Evolutionary conservation across 2,888 invertebrate species (phyloP).

Genomic region (Cataglyphis altisquamis): DNA sequence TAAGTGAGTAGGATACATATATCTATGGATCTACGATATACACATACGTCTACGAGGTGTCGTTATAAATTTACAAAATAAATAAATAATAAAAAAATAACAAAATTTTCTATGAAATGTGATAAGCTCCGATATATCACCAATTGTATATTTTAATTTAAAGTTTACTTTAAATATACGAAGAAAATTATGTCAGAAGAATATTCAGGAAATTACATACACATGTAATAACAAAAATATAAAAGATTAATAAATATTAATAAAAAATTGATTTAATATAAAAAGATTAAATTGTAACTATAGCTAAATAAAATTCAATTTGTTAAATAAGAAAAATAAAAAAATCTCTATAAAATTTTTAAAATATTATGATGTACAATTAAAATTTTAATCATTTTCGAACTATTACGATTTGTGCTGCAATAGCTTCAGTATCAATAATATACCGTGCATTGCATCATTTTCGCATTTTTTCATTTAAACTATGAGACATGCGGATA

Average conservation of each 20-base stretch:
- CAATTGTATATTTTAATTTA: background rate
- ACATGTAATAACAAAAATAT: background rate
- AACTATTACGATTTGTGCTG: background rate
- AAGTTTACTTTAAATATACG: background rate
- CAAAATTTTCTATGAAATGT: background rate
- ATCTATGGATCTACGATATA: conserved; percentile 36
- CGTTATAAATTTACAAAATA: background rate
- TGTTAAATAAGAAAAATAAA: background rate
- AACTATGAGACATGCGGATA: background rate
- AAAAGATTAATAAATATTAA: no score
- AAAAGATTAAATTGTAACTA: conserved; percentile 6
- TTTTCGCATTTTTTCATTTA: background rate
- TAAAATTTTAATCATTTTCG: background rate
- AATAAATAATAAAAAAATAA: background rate
- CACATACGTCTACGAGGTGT: background rate
- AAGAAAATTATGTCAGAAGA: background rate
- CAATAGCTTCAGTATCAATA: background rate
- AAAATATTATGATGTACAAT: background rate
- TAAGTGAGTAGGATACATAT: conserved; percentile 47
- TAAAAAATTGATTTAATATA: background rate
- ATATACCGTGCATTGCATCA: background rate
- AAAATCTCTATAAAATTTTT: background rate
- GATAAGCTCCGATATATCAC: background rate
- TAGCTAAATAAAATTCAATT: background rate
- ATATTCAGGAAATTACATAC: background rate